Base-by-base conservation (phyloP, 2,797 vertebrate species). In the Amblyopsis hoosieri region DNA sequence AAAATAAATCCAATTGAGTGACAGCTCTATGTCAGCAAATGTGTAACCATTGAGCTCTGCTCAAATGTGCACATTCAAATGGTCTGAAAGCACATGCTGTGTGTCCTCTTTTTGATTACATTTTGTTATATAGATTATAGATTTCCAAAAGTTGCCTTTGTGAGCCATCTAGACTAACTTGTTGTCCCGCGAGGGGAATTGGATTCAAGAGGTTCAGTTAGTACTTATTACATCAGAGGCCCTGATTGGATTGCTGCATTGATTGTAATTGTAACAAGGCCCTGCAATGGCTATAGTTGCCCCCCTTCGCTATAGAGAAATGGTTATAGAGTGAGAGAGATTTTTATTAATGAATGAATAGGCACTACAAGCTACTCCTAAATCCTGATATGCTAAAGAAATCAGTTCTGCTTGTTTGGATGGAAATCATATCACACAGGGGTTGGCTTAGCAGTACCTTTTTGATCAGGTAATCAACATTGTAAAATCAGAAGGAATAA, bases 281-380 rank as follows among this genome's bases (percentile, higher is more conserved):
- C 61, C 12, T 48, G 45, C 64, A 66, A 71, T 58, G n/a, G 15
- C 15, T 71, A 45, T 29, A 0, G 60, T 70, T 64, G 29, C 2
- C 15, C 62, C 50, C 60, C 4, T 50, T 60, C 51, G 52, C 17
- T 12, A 19, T 7, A 10, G 48, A 60, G 33, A 55, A 12, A n/a
- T 63, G 11, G 45, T 58, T 14, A 63, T 42, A 9, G 59, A 67
- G 5, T 3, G 17, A 54, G 54, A 49, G 0, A 45, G 15, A 54
- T 45, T 45, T 5, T 0, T 49, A 5, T 9, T 12, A n/a, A 8
- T 50, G 7, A 13, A 66, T 46, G 42, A 29, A 60, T 62, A 15
- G 10, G 17, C 12, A 46, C 48, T 9, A 6, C 23, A 29, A 9
- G 0, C 9, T 37, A 37, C 9, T 42, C 37, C 3, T 29, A 29